Evolutionary conservation across 2,888 invertebrate genomes (phyloP), one percentile per base, ranked within the genome.

Genomic region (Troides aeacus): DNA sequence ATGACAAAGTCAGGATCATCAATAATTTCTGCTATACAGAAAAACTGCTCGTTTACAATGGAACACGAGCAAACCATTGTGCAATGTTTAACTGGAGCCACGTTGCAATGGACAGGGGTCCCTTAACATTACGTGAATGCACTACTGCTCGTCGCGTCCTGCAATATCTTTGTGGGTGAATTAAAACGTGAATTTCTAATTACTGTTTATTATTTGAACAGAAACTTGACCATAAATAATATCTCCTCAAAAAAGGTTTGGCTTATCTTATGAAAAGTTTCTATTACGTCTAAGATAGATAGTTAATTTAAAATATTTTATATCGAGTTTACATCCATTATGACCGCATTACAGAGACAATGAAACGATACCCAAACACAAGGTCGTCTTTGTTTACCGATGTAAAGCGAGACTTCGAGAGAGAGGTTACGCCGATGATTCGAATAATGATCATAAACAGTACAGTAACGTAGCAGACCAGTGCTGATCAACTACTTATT

Each of bases 321-420:
- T 39, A 39, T 39, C 39, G 1, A 39, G 10, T 39, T 15, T 50
- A 18, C 18, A 17, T 50, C 15, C 50, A 50, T 18, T 50, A 78
- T 81, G 84, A 89, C 87, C 89, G 81, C 89, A 87, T 80, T 80
- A 75, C 78, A 85, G 81, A 77, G 81, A 84, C 83, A 85, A 87
- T 87, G 89, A 91, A 87, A 84, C 80, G 90, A 91, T 83, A 90
- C 87, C 74, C 74, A 75, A 72, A 62, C 72, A 77, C 90, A 91
- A 91, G 91, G 91, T 76, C 90, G 86, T 79, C 84, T 86, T 87
- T 90, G 89, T 89, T 89, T 89, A 91, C 87, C 83, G 81, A 82
- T 79, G 86, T 84, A 85, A 86, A 88, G 84, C 86, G 83, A 84
- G 78, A 86, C 82, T 80, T 79, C 78, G 80, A 77, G 74, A 77